Conservation (phyloP, 2,888 invertebrate species). For the Arrhopalites spinosus region DNA sequence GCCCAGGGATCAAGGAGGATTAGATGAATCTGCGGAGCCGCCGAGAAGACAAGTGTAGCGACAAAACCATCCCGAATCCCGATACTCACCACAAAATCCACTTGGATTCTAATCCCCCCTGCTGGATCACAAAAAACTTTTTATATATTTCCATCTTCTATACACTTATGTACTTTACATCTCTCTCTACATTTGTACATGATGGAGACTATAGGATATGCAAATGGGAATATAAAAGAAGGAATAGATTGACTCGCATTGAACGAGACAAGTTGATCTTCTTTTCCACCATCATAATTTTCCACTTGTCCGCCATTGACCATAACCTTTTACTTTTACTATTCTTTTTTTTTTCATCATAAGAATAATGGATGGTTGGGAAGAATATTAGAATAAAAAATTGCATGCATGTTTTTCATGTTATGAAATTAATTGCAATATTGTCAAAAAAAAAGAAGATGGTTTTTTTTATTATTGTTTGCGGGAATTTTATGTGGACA, state of each 20-base stretch:
- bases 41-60: slow-evolving; percentile 57
- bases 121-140: no score
- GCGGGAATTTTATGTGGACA: no score
- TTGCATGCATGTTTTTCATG: no score
- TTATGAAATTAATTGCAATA: no score
- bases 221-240: no score
- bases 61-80: slow-evolving; percentile 52
- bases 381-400: no score
- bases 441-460: no score
- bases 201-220: no score
- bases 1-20: slow-evolving; percentile 52
- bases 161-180: neutral
- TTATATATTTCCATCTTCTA: neutral
- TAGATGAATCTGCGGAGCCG: slow-evolving; percentile 57
- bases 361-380: no score
- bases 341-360: neutral
- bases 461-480: no score
- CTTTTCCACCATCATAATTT: neutral
- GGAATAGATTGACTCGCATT: no score
- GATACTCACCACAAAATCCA: slow-evolving; percentile 28
- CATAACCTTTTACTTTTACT: neutral
- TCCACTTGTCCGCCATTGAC: neutral
- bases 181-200: no score
- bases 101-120: neutral
- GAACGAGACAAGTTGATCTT: neutral